Evolutionary conservation across 1,140 invertebrate genomes (phyloP).

Genomic region (Hypsibius dujardini): DNA sequence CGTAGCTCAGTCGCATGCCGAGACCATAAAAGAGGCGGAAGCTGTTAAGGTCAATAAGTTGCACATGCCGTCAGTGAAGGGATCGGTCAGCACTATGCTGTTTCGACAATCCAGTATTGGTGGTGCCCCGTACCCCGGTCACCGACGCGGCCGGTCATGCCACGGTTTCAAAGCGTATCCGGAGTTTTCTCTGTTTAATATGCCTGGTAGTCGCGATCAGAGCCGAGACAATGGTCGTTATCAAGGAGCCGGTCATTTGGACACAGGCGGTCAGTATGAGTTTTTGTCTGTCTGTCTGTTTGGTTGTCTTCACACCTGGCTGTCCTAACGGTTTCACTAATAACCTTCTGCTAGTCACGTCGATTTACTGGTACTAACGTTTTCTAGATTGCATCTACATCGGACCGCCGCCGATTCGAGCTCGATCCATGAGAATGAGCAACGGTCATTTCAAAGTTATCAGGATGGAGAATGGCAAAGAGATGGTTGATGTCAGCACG

Average conservation of each 20-base stretch:
- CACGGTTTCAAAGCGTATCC: not conserved
- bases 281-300: not conserved
- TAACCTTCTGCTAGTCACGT: too few species aligned
- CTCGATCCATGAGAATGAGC: too few species aligned
- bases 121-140: not conserved
- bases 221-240: not conserved
- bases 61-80: not conserved
- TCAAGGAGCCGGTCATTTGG: not conserved
- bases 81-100: not conserved
- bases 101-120: not conserved
- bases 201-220: too few species aligned
- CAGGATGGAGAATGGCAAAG: not conserved
- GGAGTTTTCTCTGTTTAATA: not conserved
- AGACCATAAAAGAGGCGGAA: not conserved
- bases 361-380: too few species aligned
- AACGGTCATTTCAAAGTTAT: too few species aligned
- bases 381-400: too few species aligned
- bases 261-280: not conserved
- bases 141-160: not conserved
- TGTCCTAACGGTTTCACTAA: too few species aligned
- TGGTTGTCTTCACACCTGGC: not conserved
- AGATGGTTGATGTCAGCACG: slow-evolving; percentile 16
- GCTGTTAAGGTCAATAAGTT: not conserved
- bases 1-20: not conserved
- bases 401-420: too few species aligned